These are phyloP conservation scores for Diadophis punctatus DNA, from an alignment of 2,113 vertebrate genomes.

Conservation along the genomic window DNA sequence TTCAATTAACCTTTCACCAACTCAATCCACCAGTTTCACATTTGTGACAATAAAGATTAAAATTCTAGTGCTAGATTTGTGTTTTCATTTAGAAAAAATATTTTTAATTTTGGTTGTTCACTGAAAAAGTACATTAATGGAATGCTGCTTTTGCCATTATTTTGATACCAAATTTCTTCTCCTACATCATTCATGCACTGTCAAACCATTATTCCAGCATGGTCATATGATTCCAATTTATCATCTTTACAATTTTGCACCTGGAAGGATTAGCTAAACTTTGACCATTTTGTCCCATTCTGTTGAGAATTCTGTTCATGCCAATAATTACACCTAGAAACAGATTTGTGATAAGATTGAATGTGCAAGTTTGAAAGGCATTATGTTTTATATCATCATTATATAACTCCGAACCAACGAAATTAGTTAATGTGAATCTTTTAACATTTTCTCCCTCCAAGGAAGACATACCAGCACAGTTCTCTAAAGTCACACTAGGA, in stretches of 20 bases:
- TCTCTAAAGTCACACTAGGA: not conserved
- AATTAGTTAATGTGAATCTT: not conserved
- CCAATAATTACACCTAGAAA: not conserved
- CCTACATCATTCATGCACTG: conserved; percentile 43
- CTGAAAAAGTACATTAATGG: conserved; percentile 45
- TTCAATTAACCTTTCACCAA: conserved; percentile 13
- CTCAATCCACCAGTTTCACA: conserved; percentile 29
- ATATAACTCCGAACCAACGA: not conserved
- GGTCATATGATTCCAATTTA: conserved; percentile 7
- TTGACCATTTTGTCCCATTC: conserved; percentile 1
- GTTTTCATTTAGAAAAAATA: conserved; percentile 43
- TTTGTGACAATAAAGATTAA: conserved; percentile 39
- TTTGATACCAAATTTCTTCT: conserved; percentile 40
- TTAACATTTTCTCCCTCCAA: not conserved
- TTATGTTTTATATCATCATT: not conserved
- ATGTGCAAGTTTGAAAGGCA: not conserved
- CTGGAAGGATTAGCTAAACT: conserved; percentile 27
- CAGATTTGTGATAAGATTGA: not conserved
- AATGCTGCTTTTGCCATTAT: conserved; percentile 30
- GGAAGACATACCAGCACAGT: not conserved
- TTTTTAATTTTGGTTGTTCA: conserved; percentile 13
- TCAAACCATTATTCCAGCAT: conserved; percentile 31
- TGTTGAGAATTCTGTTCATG: conserved; percentile 9
- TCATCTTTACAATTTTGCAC: conserved; percentile 34
- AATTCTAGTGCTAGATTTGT: conserved; percentile 24